Evolutionary conservation across 2,888 invertebrate genomes (phyloP).

Genomic region (Drosophila sordidapex): DNA sequence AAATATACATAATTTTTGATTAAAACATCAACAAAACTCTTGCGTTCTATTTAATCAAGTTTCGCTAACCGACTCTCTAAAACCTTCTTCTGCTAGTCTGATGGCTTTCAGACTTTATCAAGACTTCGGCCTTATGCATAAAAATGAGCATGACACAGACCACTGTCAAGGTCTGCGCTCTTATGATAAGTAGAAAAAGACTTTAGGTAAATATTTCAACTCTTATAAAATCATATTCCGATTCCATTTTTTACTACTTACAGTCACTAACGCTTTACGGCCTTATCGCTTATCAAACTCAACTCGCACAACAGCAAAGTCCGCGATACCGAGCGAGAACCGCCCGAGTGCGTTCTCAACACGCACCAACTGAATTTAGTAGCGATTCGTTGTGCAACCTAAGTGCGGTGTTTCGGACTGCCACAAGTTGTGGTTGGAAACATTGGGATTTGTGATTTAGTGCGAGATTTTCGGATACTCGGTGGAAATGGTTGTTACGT

Average conservation of each 20-base stretch:
- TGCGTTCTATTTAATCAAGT: background rate
- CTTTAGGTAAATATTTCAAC: constrained; percentile 6
- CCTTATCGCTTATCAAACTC: constrained; percentile 70
- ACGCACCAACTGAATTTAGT: constrained; percentile 54
- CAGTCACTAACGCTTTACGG: constrained; percentile 17
- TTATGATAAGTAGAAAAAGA: constrained; percentile 32
- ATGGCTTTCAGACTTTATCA: constrained; percentile 24
- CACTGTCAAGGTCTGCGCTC: constrained; percentile 59
- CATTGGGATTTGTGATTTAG: constrained; percentile 10
- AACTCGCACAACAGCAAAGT: constrained; percentile 21
- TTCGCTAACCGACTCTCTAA: background rate
- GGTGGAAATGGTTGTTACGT: constrained; percentile 81
- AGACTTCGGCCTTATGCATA: constrained; percentile 19
- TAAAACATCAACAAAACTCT: background rate
- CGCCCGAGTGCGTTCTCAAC: constrained; percentile 21
- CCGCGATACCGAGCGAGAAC: constrained; percentile 20
- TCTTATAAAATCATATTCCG: constrained; percentile 58
- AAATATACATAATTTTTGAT: background rate
- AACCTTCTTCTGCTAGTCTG: background rate
- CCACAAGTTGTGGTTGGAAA: background rate
- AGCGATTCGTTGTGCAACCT: constrained; percentile 41
- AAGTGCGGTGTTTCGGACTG: constrained; percentile 30
- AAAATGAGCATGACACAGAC: constrained; percentile 9
- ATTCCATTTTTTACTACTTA: constrained; percentile 45
- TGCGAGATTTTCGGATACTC: constrained; percentile 1